phyloP scores from a whole-genome alignment of 2,888 invertebrate genomes.

The Xanthia icteritia region DNA sequence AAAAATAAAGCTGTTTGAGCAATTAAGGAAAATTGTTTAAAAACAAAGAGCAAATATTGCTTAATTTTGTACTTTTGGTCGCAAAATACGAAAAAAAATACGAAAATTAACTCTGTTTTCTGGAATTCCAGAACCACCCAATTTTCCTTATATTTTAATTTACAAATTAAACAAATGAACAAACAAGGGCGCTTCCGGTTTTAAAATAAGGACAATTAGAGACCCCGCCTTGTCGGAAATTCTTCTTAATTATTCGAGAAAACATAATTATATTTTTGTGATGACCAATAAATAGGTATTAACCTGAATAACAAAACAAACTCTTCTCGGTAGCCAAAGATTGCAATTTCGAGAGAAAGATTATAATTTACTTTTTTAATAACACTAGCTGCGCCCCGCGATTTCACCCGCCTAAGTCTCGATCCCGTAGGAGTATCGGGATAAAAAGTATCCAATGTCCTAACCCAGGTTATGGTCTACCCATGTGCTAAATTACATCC shows the following conservation, averaged over 20 bases:
- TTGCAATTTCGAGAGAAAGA: too few species aligned
- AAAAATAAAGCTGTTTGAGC: neutral
- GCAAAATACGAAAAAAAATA: neutral
- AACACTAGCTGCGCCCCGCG: neutral
- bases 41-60: neutral
- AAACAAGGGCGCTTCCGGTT: conserved; percentile 6
- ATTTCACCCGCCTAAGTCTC: too few species aligned
- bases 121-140: neutral
- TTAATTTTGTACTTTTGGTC: neutral
- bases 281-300: neutral
- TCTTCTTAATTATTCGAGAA: neutral
- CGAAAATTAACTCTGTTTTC: neutral
- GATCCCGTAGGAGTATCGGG: too few species aligned
- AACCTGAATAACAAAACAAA: neutral
- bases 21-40: neutral
- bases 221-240: neutral
- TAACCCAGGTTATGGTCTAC: too few species aligned
- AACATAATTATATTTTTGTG: neutral
- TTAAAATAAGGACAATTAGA: neutral
- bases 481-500: too few species aligned
- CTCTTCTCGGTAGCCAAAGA: neutral
- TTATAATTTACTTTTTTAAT: neutral
- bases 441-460: too few species aligned
- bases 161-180: conserved; percentile 6
- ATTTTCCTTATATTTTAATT: conserved; percentile 38